Evolutionary conservation across 2,888 invertebrate genomes (phyloP), one percentile per base, ranked within the genome.

Genomic region (Hanleya hanleyi): DNA sequence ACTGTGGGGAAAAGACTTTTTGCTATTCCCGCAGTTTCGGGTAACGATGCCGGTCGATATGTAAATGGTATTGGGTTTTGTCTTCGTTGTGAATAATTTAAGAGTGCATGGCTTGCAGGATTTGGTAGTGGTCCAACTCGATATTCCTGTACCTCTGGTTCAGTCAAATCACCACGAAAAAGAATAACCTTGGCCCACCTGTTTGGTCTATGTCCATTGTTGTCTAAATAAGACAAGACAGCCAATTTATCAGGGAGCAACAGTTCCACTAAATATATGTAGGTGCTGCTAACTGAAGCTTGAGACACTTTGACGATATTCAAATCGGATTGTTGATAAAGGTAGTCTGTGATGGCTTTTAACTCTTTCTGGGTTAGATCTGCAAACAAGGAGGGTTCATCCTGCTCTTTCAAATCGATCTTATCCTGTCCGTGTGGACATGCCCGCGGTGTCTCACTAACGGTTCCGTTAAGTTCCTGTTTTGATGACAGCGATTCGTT

Each of bases 151-250:
- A 83, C 75, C 22, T 70, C 77, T 1, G 82, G 81, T 1, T 74
- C 70, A 6, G 57, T 37, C 29, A 64, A 32, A 33, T 77, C 76
- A 2, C 80, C 77, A 0, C 80, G 69, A 33, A 74, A 77, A 26
- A 85, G 36, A 0, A 80, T 72, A 6, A 78, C 83, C 37, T 76
- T 75, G 0, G 85, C 85, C 64, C 79, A 78, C 9, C 85, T 72
- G 4, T 41, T 61, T 7, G 83, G 84, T 50, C 71, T 69, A 18
- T 71, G 73, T 12, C 37, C 22, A 18, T 66, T 67, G 1, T 64
- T 62, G 26, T 83, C 81, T 33, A 84, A 66, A 70, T 76, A 76
- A 7, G 71, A 38, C 15, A 83, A 37, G 3, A 80, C 81, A 1
- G 74, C 64, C 0, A 67, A 33, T 69, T 85, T 85, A 22, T 77